Percentiles rank a stretch among this genome's conserved stretches.
phyloP scores from a whole-genome alignment of 23 tunicate species.

The Botrylloides violaceus region DNA sequence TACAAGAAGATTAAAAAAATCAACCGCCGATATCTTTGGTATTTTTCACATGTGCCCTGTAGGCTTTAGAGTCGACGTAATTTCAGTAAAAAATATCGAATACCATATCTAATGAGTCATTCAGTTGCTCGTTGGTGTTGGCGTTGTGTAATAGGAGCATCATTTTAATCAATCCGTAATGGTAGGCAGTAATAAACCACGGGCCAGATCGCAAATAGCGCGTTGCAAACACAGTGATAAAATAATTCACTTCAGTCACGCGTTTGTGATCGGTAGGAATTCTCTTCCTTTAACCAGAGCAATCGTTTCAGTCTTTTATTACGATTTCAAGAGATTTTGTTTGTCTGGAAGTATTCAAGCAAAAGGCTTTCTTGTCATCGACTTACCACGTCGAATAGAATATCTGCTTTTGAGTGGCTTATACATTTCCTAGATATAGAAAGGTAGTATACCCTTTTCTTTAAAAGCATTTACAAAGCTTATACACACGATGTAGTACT shows the following conservation, averaged over 20 bases:
- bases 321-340: not conserved
- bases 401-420: not conserved
- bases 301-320: not conserved
- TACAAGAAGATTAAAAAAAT: too few species aligned
- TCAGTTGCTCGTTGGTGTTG: too few species aligned
- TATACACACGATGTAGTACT: constrained; percentile 2
- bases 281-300: not conserved
- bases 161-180: not conserved
- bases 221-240: not conserved
- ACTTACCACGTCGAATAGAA: constrained; percentile 1
- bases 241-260: not conserved
- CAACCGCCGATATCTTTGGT: too few species aligned
- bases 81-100: too few species aligned
- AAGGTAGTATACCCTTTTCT: not conserved
- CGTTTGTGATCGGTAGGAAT: not conserved
- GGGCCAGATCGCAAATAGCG: not conserved
- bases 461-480: not conserved
- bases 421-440: not conserved
- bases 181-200: not conserved
- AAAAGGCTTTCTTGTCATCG: constrained; percentile 3
- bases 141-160: too few species aligned
- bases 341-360: constrained; percentile 1
- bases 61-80: too few species aligned
- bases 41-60: too few species aligned
- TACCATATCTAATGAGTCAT: too few species aligned